Evolutionary conservation across 2,888 invertebrate genomes (phyloP).

Genomic region (Scotopteryx bipunctaria): DNA sequence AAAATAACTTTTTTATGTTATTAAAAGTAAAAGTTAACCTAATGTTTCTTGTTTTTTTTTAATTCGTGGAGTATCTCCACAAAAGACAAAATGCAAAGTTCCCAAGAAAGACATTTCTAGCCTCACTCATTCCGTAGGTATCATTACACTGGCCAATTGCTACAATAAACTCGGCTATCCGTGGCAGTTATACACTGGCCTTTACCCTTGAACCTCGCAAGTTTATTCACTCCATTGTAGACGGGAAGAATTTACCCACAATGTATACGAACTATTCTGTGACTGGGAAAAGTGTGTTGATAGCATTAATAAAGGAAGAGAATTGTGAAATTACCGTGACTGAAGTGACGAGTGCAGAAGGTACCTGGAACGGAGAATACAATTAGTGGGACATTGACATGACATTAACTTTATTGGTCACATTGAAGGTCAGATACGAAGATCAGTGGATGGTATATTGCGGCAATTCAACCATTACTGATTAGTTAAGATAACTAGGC

Average conservation of each 20-base stretch:
- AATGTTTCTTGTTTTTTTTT: no score
- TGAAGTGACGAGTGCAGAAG: conserved; percentile 5
- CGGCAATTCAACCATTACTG: no score
- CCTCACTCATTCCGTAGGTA: not conserved
- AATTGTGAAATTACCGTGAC: conserved; percentile 25
- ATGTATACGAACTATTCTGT: conserved; percentile 7
- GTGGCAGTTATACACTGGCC: conserved; percentile 25
- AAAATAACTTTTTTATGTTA: no score
- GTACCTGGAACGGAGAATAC: conserved; percentile 19
- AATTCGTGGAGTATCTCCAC: no score
- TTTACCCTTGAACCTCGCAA: conserved; percentile 37
- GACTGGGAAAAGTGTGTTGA: conserved; percentile 27
- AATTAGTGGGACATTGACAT: not conserved
- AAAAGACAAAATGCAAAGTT: not conserved
- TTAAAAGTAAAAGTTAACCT: no score
- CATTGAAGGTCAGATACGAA: no score
- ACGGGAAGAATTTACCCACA: conserved; percentile 26
- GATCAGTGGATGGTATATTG: no score
- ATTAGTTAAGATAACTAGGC: no score
- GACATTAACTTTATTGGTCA: not conserved
- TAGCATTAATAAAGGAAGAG: conserved; percentile 27
- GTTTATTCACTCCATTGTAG: conserved; percentile 37
- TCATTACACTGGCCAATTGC: conserved; percentile 5
- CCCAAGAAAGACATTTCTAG: not conserved
- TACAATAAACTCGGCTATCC: conserved; percentile 23